A percentile compares a stretch with the other conserved stretches of the same genome.
These are phyloP conservation scores for Hylaeus anthracinus DNA, from an alignment of 1,140 invertebrate genomes.

Conservation along the genomic window DNA sequence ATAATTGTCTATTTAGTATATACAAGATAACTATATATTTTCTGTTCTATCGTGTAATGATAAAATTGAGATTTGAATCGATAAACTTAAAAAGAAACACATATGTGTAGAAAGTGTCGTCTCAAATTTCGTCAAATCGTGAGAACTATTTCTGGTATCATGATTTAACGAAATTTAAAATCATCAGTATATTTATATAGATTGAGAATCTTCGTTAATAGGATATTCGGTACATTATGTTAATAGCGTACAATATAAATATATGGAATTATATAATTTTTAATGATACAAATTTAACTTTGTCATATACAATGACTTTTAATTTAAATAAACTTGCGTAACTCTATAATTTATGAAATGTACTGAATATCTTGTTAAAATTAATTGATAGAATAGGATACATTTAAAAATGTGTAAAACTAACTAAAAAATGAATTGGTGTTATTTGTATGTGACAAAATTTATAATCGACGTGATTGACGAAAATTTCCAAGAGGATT, in stretches of 20 bases:
- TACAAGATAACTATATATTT: neutral
- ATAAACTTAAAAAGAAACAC: conserved; percentile 28
- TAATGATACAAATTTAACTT: neutral
- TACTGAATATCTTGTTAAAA: conserved; percentile 52
- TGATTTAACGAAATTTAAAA: conserved; percentile 34
- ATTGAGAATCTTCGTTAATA: conserved; percentile 10
- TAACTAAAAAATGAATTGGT: conserved; percentile 14
- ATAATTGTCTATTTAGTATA: conserved; percentile 27
- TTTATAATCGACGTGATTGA: conserved; percentile 40
- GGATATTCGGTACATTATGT: conserved; percentile 22
- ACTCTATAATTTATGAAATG: conserved; percentile 4
- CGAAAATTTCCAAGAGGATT: neutral
- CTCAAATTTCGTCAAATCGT: conserved; percentile 32
- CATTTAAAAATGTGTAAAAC: conserved; percentile 50
- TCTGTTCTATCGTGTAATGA: conserved; percentile 13
- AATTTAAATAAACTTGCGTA: neutral
- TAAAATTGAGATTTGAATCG: conserved; percentile 21
- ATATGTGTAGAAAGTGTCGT: conserved; percentile 9
- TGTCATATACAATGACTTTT: neutral
- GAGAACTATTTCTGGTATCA: neutral
- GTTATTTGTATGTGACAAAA: conserved; percentile 39
- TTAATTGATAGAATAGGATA: conserved; percentile 62
- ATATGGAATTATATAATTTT: neutral
- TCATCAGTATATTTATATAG: conserved; percentile 29
- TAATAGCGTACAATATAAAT: neutral